Base-by-base conservation (phyloP, 30 jellyfish, hydroid and myxozoan species). In the Aurelia aurita complex sp. Pacific region DNA sequence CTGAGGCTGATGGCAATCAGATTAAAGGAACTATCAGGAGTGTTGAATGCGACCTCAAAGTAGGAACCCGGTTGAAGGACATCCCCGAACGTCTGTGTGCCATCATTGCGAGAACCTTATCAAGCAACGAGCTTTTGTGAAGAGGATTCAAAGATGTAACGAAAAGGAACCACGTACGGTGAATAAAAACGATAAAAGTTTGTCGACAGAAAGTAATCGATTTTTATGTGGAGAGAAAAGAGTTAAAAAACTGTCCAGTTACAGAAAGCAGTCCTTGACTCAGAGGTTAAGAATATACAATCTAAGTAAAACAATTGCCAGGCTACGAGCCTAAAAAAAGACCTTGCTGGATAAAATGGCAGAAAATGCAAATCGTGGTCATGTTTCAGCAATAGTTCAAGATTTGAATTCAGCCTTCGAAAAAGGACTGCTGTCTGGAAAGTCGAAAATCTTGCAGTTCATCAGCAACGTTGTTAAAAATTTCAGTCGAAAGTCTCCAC, bases 371-470 rank as follows among this genome's bases (percentile, higher is more conserved):
- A 53, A 74, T 51, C 74, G 77, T 53, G 75, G 75, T 16, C 57
- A 74, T 2, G 73, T 74, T 5, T 74, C 85, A 17, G 85, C 85
- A 74, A 74, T 74, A 13, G 18, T 53, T 4, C 15, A 53, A 32
- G 72, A 53, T 74, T 32, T 74, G 43, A 74, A 42, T 74, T 53
- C 55, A 19, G 85, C 85, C 7, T 74, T 10, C 23, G 72, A 74
- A 36, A 74, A 74, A 1, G 85, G 73, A 36, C 34, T 53, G 72
- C 74, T 74, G 29, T 74, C 85, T 42, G 85, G 85, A 51, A 74
- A 74, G 34, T 51, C 73, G 10, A 74, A 42, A 59, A 59, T 74
- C 8, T 74, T 74, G 75, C 43, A 74, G 7, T 74, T 74, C 46
- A 74, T 59, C 9, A 74, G 85, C 72, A 36, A 74, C 46, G 34